Evolutionary conservation across 2,797 vertebrate genomes (phyloP).

Genomic region (Mormyrops attenuatus): DNA sequence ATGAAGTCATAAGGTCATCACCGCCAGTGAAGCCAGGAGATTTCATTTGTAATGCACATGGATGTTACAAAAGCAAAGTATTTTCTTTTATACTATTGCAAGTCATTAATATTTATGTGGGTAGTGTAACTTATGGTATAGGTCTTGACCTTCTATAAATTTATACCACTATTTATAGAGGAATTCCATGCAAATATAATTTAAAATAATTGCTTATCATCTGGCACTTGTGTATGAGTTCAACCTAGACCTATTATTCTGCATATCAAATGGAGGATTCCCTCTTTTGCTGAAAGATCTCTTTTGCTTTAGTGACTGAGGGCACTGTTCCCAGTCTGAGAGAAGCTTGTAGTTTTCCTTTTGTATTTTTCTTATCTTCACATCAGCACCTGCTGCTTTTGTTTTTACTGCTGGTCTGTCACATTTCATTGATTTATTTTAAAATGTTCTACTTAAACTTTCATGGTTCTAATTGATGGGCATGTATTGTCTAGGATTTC

Average conservation of each 20-base stretch:
- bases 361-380: too few relatives aligned
- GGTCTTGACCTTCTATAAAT: background rate
- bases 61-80: background rate
- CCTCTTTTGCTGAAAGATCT: background rate
- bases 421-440: background rate
- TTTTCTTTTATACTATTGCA: background rate
- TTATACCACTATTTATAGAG: background rate
- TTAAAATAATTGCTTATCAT: background rate
- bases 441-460: background rate
- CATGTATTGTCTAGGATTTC: background rate
- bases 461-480: background rate
- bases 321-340: background rate
- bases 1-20: background rate
- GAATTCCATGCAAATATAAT: background rate
- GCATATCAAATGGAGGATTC: background rate
- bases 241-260: background rate
- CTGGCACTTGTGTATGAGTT: background rate
- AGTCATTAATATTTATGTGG: background rate
- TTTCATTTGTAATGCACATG: background rate
- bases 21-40: background rate
- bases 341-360: background rate
- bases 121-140: background rate
- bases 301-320: background rate
- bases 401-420: background rate
- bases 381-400: background rate